Conservation (phyloP, 2,797 vertebrate species). For the Acrocephalus scirpaceus region DNA sequence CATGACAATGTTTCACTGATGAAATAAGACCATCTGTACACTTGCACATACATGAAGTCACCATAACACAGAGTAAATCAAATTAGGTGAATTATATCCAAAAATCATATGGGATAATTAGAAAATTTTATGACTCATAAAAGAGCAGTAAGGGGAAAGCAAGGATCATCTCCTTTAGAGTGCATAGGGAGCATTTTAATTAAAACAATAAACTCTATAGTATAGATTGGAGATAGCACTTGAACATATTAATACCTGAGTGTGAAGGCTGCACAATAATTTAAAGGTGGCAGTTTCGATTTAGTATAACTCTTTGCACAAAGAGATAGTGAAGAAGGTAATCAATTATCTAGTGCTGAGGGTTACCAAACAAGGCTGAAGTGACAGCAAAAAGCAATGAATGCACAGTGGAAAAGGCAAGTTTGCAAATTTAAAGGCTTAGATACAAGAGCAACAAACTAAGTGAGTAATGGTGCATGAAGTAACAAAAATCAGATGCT, state of each 20-base stretch:
- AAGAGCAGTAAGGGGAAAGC: background rate
- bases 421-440: constrained; percentile 16
- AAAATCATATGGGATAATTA: constrained; percentile 29
- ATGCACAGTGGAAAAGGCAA: background rate
- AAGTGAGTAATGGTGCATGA: background rate
- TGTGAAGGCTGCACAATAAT: constrained; percentile 22
- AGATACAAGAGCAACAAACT: background rate
- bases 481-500: background rate
- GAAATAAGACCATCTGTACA: background rate
- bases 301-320: constrained; percentile 25
- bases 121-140: background rate
- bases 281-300: constrained; percentile 46
- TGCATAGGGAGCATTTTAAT: constrained; percentile 37
- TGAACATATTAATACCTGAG: background rate
- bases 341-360: constrained; percentile 31
- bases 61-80: fast-evolving
- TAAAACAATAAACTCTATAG: constrained; percentile 61
- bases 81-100: background rate
- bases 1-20: fast-evolving
- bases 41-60: background rate
- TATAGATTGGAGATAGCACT: constrained; percentile 18
- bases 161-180: background rate
- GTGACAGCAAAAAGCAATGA: constrained; percentile 24
- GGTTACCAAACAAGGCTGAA: constrained; percentile 14
- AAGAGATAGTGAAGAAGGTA: constrained; percentile 32